A percentile compares a stretch with the other conserved stretches of the same genome.
Evolutionary conservation across 2,113 vertebrate species (phyloP).

Genomic region (Origma solitaria): DNA sequence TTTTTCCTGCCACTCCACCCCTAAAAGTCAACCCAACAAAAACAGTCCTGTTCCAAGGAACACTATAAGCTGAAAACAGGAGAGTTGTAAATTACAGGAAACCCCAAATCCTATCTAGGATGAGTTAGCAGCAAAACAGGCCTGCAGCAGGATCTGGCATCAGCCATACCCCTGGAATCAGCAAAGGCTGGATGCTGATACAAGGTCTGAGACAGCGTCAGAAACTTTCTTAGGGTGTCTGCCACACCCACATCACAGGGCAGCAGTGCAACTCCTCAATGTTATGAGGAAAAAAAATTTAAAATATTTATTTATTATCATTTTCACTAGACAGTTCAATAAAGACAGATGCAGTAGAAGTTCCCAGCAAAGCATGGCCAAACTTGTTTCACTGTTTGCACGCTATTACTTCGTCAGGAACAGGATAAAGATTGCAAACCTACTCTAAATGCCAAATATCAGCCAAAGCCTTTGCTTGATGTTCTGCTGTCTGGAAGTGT

Average conservation of each 20-base stretch:
- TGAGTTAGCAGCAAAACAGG: constrained; percentile 21
- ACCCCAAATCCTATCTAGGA: constrained; percentile 29
- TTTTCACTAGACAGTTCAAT: not conserved
- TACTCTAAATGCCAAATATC: not conserved
- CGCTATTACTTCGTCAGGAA: not conserved
- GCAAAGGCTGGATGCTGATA: not conserved
- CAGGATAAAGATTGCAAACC: not conserved
- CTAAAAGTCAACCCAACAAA: constrained; percentile 41
- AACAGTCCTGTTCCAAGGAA: constrained; percentile 40
- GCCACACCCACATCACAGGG: not conserved
- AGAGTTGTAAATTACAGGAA: constrained; percentile 45
- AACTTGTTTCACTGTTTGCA: not conserved
- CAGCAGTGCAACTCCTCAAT: not conserved
- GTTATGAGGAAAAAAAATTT: not conserved
- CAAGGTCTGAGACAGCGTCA: not conserved
- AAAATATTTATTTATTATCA: no score
- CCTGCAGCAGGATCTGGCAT: not conserved
- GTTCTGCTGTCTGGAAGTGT: not conserved
- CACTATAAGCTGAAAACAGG: constrained; percentile 16
- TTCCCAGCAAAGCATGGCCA: not conserved
- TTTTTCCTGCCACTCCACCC: constrained; percentile 55
- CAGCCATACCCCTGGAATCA: not conserved
- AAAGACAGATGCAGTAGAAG: not conserved
- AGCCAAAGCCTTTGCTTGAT: not conserved
- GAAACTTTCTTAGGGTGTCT: not conserved